These are phyloP conservation scores for Plagodis pulveraria DNA, from an alignment of 2,888 invertebrate genomes.

Conservation along the genomic window DNA sequence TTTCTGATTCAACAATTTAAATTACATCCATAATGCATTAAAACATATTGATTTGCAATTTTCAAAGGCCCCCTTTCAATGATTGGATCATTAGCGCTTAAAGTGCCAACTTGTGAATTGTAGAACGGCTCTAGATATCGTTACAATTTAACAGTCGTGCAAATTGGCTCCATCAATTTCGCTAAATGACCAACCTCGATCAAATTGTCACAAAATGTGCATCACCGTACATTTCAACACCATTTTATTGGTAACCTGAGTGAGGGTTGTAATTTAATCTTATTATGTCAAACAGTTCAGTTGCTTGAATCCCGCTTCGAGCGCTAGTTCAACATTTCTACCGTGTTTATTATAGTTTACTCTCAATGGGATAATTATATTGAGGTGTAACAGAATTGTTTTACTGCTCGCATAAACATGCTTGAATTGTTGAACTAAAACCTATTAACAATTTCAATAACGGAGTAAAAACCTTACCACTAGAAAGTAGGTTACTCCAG, in stretches of 20 bases:
- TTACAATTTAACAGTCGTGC: slow-evolving; percentile 53
- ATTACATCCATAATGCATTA: slow-evolving; percentile 10
- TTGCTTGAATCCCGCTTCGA: slow-evolving; percentile 34
- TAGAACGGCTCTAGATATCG: slow-evolving; percentile 38
- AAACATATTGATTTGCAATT: slow-evolving; percentile 25
- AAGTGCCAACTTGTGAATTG: slow-evolving; percentile 32
- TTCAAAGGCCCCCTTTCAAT: slow-evolving; percentile 23
- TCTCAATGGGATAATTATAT: background rate
- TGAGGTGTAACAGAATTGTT: background rate
- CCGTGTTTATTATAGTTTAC: slow-evolving; percentile 34
- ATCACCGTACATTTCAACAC: slow-evolving; percentile 54
- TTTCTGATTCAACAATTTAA: slow-evolving; percentile 1
- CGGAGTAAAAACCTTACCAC: no score
- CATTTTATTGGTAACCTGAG: slow-evolving; percentile 57
- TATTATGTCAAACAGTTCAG: slow-evolving; percentile 46
- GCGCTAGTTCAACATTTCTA: slow-evolving; percentile 36
- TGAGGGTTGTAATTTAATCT: slow-evolving; percentile 54
- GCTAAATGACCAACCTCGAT: slow-evolving; percentile 55
- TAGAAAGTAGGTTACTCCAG: no score
- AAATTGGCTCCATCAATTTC: slow-evolving; percentile 61
- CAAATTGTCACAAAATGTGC: slow-evolving; percentile 59
- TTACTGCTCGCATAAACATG: slow-evolving; percentile 28
- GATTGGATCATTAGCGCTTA: slow-evolving; percentile 34
- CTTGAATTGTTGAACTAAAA: no score
- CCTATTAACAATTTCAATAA: no score